Percentiles rank a stretch among this genome's conserved stretches.
phyloP scores from a whole-genome alignment of 2,888 invertebrate genomes.

The Drosophila leonis region DNA sequence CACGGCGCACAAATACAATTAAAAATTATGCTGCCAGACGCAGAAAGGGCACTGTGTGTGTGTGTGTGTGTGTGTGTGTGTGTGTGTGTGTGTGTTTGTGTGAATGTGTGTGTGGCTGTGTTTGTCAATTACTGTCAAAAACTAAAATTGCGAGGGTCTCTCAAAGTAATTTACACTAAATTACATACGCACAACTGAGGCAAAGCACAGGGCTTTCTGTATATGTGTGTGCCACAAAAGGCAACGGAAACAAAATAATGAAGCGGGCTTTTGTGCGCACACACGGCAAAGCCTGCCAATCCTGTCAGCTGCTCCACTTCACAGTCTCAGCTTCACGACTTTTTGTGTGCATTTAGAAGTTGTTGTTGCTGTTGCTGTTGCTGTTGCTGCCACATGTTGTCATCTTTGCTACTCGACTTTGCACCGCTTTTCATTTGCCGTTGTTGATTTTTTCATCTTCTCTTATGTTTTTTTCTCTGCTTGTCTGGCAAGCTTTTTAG shows the following conservation, averaged over 20 bases:
- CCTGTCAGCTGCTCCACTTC: slow-evolving; percentile 20
- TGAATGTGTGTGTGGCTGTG: slow-evolving; percentile 22
- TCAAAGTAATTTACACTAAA: slow-evolving; percentile 78
- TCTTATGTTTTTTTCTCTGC: slow-evolving; percentile 3
- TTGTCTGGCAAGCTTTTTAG: neutral
- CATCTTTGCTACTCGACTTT: slow-evolving; percentile 40
- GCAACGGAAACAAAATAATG: slow-evolving; percentile 70
- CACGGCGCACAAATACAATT: slow-evolving; percentile 70
- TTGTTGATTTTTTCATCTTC: slow-evolving; percentile 4
- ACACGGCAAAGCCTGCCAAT: slow-evolving; percentile 48
- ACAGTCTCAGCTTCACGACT: slow-evolving; percentile 31
- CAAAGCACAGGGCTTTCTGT: slow-evolving; percentile 36
- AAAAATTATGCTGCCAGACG: slow-evolving; percentile 68
- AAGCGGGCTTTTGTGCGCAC: slow-evolving; percentile 70
- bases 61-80: slow-evolving; percentile 19
- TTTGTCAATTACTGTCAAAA: slow-evolving; percentile 59
- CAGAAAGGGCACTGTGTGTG: slow-evolving; percentile 17
- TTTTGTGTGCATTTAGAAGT: slow-evolving; percentile 35
- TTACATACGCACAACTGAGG: slow-evolving; percentile 68
- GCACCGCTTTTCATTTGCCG: slow-evolving; percentile 29
- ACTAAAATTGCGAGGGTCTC: slow-evolving; percentile 63
- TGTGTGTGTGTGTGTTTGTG: too few species aligned
- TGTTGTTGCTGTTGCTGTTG: slow-evolving; percentile 7
- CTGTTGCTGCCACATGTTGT: slow-evolving; percentile 38
- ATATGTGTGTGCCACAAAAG: slow-evolving; percentile 45